Percentiles rank a stretch among this genome's conserved stretches.
phyloP scores from a whole-genome alignment of 2,113 vertebrate species.

The Nerophis ophidion region DNA sequence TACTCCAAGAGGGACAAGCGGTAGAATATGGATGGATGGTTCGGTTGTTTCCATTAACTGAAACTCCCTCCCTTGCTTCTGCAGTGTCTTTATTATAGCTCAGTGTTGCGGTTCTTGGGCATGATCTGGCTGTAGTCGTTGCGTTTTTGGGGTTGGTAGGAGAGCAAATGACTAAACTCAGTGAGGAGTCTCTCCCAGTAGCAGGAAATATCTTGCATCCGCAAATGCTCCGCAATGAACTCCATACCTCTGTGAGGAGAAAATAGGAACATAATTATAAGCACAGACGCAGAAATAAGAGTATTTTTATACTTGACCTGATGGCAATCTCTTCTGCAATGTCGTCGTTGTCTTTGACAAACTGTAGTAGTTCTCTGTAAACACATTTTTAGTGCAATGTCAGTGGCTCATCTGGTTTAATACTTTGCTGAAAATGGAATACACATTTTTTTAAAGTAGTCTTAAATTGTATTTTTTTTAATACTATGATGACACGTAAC shows the following conservation, averaged over 20 bases:
- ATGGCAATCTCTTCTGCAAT: slow-evolving; percentile 81
- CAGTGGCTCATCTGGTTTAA: too few relatives aligned
- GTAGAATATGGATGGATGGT: too few relatives aligned
- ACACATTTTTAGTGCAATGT: not conserved
- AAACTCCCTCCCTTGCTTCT: not conserved
- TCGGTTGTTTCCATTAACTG: slow-evolving; percentile 1
- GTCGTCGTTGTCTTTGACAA: slow-evolving; percentile 88
- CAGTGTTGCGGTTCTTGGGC: slow-evolving; percentile 70
- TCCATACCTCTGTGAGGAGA: slow-evolving; percentile 74
- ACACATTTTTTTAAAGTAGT: too few relatives aligned
- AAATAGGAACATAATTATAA: not conserved
- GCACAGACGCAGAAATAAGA: not conserved
- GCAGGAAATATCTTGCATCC: slow-evolving; percentile 87
- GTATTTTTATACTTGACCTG: slow-evolving; percentile 65
- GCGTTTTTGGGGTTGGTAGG: slow-evolving; percentile 79
- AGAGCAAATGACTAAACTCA: slow-evolving; percentile 78
- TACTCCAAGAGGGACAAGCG: too few relatives aligned
- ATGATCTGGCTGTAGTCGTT: slow-evolving; percentile 75
- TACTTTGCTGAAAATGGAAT: too few relatives aligned
- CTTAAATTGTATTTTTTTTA: too few relatives aligned
- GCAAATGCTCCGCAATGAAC: slow-evolving; percentile 84
- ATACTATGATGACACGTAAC: too few relatives aligned
- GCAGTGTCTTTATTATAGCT: slow-evolving; percentile 68
- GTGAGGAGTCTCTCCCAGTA: slow-evolving; percentile 90
- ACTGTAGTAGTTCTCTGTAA: slow-evolving; percentile 85